These are phyloP conservation scores for Meganola albula DNA, from an alignment of 2,888 invertebrate species.

Conservation along the genomic window DNA sequence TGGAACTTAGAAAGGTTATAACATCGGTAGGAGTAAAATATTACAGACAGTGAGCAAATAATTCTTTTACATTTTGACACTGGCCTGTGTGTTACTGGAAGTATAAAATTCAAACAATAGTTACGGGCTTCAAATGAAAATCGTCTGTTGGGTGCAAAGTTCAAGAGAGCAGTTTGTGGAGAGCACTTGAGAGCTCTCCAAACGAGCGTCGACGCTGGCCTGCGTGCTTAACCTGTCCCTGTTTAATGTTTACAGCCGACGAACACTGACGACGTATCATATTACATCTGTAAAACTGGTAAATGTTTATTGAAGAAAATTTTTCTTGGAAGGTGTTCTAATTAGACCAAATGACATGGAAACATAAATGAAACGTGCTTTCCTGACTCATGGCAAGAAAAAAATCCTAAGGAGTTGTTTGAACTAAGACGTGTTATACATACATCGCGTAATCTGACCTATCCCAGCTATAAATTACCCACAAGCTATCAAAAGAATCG, in stretches of 20 bases:
- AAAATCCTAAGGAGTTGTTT: too few species aligned
- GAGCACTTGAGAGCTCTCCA: conserved; percentile 54
- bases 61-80: conserved; percentile 29
- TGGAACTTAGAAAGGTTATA: conserved; percentile 54
- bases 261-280: conserved; percentile 40
- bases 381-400: too few species aligned
- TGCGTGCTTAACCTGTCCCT: conserved; percentile 43
- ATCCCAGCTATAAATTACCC: too few species aligned
- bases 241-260: conserved; percentile 60
- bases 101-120: conserved; percentile 42
- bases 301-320: conserved; percentile 14
- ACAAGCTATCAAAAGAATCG: conserved; percentile 50
- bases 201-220: conserved; percentile 49
- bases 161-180: conserved; percentile 63
- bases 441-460: too few species aligned
- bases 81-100: conserved; percentile 24
- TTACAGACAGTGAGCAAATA: conserved; percentile 31
- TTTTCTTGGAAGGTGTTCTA: conserved; percentile 10
- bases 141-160: conserved; percentile 48
- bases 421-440: too few species aligned
- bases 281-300: conserved; percentile 27
- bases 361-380: too few species aligned
- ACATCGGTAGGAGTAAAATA: conserved; percentile 35
- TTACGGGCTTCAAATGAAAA: conserved; percentile 44
- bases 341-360: too few species aligned